Conservation (phyloP, 2,113 vertebrate genomes). For the Pluvianellus socialis region DNA sequence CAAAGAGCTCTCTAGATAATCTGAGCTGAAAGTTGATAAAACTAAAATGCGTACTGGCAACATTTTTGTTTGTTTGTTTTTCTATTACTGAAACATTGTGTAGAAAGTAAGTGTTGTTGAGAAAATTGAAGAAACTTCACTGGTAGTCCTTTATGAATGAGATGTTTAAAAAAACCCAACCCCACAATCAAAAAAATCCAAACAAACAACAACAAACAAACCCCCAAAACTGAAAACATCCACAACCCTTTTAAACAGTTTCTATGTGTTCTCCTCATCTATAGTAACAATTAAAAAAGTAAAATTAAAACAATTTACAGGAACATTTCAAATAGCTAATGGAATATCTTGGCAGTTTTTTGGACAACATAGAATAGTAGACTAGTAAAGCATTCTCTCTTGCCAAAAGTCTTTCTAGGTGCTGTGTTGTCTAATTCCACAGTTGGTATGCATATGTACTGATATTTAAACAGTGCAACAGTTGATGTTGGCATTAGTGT, state of each 20-base stretch:
- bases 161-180: neutral
- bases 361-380: neutral
- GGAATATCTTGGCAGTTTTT: neutral
- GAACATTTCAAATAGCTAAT: neutral
- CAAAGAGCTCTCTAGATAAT: neutral
- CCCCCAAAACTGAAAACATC: rapidly evolving
- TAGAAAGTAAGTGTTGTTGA: neutral
- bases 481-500: neutral
- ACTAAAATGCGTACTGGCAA: neutral
- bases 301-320: neutral
- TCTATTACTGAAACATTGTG: neutral
- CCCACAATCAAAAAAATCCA: neutral
- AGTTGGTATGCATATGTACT: neutral
- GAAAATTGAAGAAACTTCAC: neutral
- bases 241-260: neutral
- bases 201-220: neutral
- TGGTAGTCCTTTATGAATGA: neutral
- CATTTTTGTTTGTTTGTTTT: neutral
- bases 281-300: neutral
- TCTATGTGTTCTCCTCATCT: neutral
- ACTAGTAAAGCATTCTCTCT: neutral
- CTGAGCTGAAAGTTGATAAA: neutral
- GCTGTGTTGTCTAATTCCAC: neutral
- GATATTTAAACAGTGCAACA: neutral
- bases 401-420: neutral